Evolutionary conservation across 2,113 vertebrate species (phyloP).

Genomic region (Ptilonorhynchus violaceus): DNA sequence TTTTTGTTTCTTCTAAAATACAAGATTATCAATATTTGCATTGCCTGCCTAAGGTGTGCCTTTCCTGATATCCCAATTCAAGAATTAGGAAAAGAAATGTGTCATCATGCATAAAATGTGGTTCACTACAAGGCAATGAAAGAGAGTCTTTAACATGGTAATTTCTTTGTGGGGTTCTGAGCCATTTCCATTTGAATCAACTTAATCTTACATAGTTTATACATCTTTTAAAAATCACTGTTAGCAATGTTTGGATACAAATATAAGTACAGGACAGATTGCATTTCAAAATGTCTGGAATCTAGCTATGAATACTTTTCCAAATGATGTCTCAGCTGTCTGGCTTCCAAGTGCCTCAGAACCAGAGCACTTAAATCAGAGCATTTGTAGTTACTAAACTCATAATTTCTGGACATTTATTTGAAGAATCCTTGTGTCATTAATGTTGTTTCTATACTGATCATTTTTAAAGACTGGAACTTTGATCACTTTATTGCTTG

Average conservation of each 20-base stretch:
- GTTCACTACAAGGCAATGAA: neutral
- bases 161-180: neutral
- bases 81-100: neutral
- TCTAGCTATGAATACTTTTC: neutral
- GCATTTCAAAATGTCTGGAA: conserved; percentile 5
- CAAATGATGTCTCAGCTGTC: neutral
- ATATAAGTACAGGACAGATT: neutral
- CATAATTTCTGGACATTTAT: neutral
- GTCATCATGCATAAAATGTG: neutral
- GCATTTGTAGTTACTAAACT: neutral
- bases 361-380: neutral
- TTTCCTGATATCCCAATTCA: neutral
- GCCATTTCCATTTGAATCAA: neutral
- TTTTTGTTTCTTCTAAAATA: neutral
- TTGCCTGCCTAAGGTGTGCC: neutral
- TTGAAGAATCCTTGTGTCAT: neutral
- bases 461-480: neutral
- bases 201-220: neutral
- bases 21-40: neutral
- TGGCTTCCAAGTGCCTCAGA: neutral
- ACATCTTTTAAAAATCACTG: neutral
- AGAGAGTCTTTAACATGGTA: neutral
- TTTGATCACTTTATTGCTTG: neutral
- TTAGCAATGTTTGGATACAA: conserved; percentile 17
- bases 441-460: neutral